Conservation (phyloP, 2,113 vertebrate species). For the Microcebus murinus region DNA sequence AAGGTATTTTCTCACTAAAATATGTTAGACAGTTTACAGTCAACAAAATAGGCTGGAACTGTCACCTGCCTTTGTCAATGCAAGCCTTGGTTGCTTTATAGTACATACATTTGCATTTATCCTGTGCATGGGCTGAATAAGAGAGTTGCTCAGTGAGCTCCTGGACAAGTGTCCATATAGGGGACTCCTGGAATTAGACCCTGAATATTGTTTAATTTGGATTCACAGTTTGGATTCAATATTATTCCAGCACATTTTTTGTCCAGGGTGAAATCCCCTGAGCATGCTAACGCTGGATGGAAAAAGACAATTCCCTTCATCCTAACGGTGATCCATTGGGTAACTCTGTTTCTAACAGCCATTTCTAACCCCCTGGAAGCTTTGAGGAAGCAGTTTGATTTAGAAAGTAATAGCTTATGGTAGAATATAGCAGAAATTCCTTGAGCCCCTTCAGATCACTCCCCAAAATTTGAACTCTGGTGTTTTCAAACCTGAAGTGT, state of each 20-base stretch:
- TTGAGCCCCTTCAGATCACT: neutral
- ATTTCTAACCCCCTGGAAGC: neutral
- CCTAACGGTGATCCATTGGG: neutral
- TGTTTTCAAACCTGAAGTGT: neutral
- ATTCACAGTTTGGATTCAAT: neutral
- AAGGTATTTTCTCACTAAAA: slow-evolving; percentile 24
- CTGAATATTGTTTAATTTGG: neutral
- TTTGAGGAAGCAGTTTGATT: neutral
- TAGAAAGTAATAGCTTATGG: neutral
- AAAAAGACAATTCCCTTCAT: neutral
- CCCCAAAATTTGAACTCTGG: neutral
- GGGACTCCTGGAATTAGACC: neutral
- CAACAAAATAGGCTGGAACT: neutral
- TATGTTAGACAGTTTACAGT: neutral
- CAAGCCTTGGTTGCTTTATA: neutral
- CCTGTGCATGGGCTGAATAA: neutral
- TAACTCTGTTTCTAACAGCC: neutral
- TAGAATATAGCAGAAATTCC: neutral
- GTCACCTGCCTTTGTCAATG: neutral
- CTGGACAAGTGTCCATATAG: neutral
- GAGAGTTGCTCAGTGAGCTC: neutral
- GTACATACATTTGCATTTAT: neutral
- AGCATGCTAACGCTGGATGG: neutral
- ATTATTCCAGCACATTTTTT: neutral
- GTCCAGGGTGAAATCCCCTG: neutral